Evolutionary conservation across 2,888 invertebrate genomes (phyloP).

Genomic region (Mimachlamys varia): DNA sequence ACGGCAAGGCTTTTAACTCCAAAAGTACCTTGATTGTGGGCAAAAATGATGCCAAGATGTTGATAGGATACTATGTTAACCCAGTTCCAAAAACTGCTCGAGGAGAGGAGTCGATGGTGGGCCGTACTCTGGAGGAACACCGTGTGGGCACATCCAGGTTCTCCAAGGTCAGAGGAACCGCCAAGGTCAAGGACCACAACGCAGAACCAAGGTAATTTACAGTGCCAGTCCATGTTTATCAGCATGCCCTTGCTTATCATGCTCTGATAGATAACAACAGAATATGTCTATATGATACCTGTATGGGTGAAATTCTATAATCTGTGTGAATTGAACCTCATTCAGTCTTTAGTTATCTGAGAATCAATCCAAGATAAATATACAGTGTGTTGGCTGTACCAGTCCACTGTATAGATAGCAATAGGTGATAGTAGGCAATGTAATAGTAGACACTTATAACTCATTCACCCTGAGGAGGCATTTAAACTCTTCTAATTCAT

Average conservation of each 20-base stretch:
- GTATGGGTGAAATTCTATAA: background rate
- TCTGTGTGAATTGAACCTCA: background rate
- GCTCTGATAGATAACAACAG: background rate
- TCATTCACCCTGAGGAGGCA: too few species aligned
- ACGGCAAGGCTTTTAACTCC: slow-evolving; percentile 80
- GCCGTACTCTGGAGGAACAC: background rate
- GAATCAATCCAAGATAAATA: too few species aligned
- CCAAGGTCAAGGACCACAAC: slow-evolving; percentile 56
- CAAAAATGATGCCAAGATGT: slow-evolving; percentile 75
- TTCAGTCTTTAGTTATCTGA: background rate
- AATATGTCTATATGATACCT: background rate
- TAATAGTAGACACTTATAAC: too few species aligned
- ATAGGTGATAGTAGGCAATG: background rate
- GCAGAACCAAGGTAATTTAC: slow-evolving; percentile 56
- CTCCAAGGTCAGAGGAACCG: slow-evolving; percentile 45
- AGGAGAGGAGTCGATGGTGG: slow-evolving; percentile 29
- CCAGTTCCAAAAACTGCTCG: slow-evolving; percentile 69
- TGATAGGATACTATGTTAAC: slow-evolving; percentile 80
- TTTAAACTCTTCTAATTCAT: too few species aligned
- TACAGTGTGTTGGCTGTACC: too few species aligned
- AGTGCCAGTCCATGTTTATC: slow-evolving; percentile 52
- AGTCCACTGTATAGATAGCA: background rate
- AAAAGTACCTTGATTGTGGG: slow-evolving; percentile 79
- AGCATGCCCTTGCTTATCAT: slow-evolving; percentile 9
- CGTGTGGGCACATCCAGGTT: slow-evolving; percentile 1